phyloP scores from a whole-genome alignment of 2,888 invertebrate species.

The Neocrepidodera transversa region DNA sequence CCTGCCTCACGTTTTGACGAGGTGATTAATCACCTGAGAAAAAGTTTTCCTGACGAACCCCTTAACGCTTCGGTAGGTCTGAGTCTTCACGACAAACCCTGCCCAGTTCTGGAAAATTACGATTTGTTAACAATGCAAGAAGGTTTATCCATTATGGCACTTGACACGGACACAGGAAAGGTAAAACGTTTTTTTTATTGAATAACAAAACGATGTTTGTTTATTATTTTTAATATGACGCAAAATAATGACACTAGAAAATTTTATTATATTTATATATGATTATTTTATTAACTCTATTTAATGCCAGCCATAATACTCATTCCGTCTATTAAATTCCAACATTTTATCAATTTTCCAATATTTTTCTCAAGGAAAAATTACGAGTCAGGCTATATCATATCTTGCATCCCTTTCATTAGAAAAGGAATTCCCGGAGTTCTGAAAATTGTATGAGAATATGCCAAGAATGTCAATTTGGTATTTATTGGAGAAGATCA shows the following conservation, averaged over 20 bases:
- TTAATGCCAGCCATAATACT: too few species aligned
- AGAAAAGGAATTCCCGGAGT: constrained; percentile 4
- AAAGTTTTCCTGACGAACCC: constrained; percentile 83
- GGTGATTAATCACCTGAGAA: constrained; percentile 74
- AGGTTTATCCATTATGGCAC: constrained; percentile 75
- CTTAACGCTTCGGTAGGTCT: constrained; percentile 80
- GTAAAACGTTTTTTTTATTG: constrained; percentile 57
- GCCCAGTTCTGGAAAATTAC: constrained; percentile 75
- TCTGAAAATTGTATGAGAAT: not conserved
- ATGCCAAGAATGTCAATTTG: constrained; percentile 3
- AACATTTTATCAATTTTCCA: not conserved
- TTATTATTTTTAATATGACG: not conserved
- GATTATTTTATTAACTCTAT: too few species aligned
- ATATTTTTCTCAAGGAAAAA: not conserved
- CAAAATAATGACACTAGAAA: too few species aligned
- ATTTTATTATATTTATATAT: too few species aligned
- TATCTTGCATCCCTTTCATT: not conserved
- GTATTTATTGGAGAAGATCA: constrained; percentile 9
- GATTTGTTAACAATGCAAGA: constrained; percentile 76
- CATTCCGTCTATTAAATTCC: too few species aligned
- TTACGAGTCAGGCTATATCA: not conserved
- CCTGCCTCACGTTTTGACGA: constrained; percentile 64
- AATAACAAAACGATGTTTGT: not conserved
- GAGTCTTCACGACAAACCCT: constrained; percentile 74
- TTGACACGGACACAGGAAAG: constrained; percentile 67